phyloP scores from a whole-genome alignment of 92 coral and sea anemone species.

The Heliopora coerulea region DNA sequence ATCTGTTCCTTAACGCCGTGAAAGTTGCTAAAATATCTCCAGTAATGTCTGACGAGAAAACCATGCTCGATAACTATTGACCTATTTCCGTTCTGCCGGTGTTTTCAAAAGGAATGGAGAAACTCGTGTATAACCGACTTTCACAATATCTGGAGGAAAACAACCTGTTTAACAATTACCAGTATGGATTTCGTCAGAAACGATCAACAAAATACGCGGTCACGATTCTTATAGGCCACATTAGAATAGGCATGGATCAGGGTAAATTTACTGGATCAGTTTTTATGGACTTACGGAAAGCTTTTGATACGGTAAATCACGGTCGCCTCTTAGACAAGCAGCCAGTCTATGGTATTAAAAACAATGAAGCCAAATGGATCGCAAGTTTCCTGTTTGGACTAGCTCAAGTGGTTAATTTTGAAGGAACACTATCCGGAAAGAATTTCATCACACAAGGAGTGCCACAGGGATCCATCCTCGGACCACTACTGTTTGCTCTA shows the following conservation, averaged over 20 bases:
- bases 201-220: constrained; percentile 8
- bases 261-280: not conserved
- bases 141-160: constrained; percentile 1
- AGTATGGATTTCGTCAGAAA: not conserved
- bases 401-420: constrained; percentile 41
- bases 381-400: constrained; percentile 12
- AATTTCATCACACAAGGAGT: constrained; percentile 46
- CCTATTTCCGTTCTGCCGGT: not conserved
- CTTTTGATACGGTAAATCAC: constrained; percentile 6
- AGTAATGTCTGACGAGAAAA: not conserved
- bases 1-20: too few relatives aligned
- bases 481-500: constrained; percentile 54
- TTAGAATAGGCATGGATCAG: not conserved
- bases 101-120: not conserved
- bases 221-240: not conserved
- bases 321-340: constrained; percentile 2
- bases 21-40: constrained; percentile 40
- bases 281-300: constrained; percentile 2
- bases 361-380: not conserved
- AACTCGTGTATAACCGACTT: not conserved
- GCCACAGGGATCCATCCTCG: constrained; percentile 60
- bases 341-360: constrained; percentile 2
- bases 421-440: constrained; percentile 28
- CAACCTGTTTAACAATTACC: constrained; percentile 2
- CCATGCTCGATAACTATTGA: constrained; percentile 1